Evolutionary conservation across 2,113 vertebrate genomes (phyloP), one percentile per base, ranked within the genome.

Genomic region (Pitta sordida): DNA sequence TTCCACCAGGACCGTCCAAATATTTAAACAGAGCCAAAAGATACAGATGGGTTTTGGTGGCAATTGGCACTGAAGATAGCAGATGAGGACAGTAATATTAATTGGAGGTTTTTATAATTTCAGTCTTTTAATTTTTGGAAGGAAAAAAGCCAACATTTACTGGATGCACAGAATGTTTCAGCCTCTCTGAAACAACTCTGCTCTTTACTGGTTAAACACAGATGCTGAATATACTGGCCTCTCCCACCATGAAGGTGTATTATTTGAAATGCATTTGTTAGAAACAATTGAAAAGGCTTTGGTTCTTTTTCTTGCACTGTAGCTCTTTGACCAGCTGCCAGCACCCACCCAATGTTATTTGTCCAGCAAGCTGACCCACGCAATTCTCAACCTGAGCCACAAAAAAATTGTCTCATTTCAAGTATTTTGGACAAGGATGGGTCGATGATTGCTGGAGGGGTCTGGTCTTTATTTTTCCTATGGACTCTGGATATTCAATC

Each of bases 401-500:
- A 1, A 19, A 68, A 43, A n/a, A 32, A 17, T 26, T 52, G 64
- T 10, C 15, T 32, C 36, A 3, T 30, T 52, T 27, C 10, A 46
- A 44, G 74, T 63, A 27, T 36, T 95, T 59, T 69, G n/a, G 65
- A 36, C 8, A 34, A 44, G 34, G 23, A 32, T 8, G 21, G 23
- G 5, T 18, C 37, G 41, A 36, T 68, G 59, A 27, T 56, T 4
- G 1, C 10, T 9, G n/a, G 24, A 46, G 30, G 49, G 9, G 48
- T 55, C 60, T 85, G 39, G 8, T 52, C 63, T 67, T 18, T 74
- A 8, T n/a, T 63, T 94, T 91, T 82, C 26, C 11, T n/a, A 51
- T 6, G 17, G 82, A 90, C 86, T 93, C 94, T 88, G 9, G 43
- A 92, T 98, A 98, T 98, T 98, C 98, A 99, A 93, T 97, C 99